A percentile compares a stretch with the other conserved stretches of the same genome.
phyloP scores from a whole-genome alignment of 2,113 vertebrate genomes.

The Actenoides lindsayi region DNA sequence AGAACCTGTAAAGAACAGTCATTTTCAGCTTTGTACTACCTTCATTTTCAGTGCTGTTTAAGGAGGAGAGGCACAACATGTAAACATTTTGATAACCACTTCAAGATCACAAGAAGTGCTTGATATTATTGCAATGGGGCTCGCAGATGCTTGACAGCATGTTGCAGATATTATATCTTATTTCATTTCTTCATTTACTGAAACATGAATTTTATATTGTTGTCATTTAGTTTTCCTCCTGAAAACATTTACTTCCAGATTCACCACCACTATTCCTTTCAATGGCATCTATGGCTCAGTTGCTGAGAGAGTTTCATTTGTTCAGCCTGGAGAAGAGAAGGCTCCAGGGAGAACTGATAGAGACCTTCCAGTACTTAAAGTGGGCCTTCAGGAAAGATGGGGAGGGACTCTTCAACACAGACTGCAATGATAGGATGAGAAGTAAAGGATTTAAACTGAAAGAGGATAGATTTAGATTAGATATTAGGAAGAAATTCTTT shows the following conservation, averaged over 20 bases:
- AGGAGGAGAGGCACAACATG: background rate
- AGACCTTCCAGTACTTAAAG: background rate
- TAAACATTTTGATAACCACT: background rate
- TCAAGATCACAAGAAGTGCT: background rate
- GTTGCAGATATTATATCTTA: background rate
- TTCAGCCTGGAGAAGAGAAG: background rate
- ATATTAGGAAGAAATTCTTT: background rate
- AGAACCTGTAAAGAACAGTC: background rate
- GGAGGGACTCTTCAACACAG: background rate
- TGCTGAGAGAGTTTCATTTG: background rate
- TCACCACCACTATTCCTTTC: background rate
- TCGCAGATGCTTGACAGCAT: background rate
- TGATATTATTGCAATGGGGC: background rate
- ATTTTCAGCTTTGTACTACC: background rate
- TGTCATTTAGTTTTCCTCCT: background rate
- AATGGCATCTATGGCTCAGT: background rate
- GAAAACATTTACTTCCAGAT: background rate
- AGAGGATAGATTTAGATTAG: background rate
- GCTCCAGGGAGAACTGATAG: background rate
- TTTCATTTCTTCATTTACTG: background rate
- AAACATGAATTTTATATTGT: background rate
- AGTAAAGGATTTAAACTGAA: background rate
- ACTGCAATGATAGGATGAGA: background rate
- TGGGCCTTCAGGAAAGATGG: background rate
- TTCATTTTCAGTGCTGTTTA: background rate